Conservation (phyloP, 2,888 invertebrate genomes). For the Nemurella pictetii region DNA sequence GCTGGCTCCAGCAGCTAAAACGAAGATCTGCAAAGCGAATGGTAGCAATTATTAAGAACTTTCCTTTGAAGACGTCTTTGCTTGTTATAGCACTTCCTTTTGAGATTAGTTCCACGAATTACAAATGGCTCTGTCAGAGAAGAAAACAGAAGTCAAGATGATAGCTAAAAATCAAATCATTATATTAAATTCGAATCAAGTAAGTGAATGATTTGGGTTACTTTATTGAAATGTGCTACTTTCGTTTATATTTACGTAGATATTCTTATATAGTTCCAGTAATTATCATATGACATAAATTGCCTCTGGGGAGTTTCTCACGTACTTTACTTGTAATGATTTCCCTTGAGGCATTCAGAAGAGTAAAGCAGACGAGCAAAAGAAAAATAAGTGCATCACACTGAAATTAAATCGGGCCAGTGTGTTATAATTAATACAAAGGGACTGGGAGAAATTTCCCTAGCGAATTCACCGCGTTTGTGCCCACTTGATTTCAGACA, state of each 20-base stretch:
- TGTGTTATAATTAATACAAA: constrained; percentile 15
- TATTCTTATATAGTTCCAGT: neutral
- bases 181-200: constrained; percentile 14
- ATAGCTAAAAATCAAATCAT: constrained; percentile 13
- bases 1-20: neutral
- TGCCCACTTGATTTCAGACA: neutral
- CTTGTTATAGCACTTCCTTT: neutral
- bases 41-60: neutral
- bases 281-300: constrained; percentile 32
- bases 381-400: constrained; percentile 3
- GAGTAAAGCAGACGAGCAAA: constrained; percentile 2
- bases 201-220: constrained; percentile 24
- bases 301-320: constrained; percentile 16
- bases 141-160: constrained; percentile 3
- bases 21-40: neutral
- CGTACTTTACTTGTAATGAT: constrained; percentile 24
- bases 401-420: constrained; percentile 21
- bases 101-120: constrained; percentile 21
- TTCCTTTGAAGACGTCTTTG: neutral
- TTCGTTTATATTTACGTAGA: constrained; percentile 18
- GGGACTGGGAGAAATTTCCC: constrained; percentile 16
- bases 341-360: constrained; percentile 14
- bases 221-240: constrained; percentile 31
- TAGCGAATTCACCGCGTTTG: too few relatives aligned
- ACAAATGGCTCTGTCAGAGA: constrained; percentile 13